Evolutionary conservation across 2,888 invertebrate genomes (phyloP).

Genomic region (Epistrophe eligans): DNA sequence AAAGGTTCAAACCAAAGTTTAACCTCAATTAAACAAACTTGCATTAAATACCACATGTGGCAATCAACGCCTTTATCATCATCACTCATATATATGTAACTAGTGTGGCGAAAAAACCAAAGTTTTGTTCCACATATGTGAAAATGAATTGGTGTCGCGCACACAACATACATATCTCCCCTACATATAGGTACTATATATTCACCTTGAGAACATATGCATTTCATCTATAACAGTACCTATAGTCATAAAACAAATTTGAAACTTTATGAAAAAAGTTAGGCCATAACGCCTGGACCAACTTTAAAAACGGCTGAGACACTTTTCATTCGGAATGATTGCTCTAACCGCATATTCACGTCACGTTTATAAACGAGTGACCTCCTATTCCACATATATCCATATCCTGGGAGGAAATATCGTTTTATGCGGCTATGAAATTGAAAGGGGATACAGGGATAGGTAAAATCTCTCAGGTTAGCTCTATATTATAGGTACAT

Average conservation of each 20-base stretch:
- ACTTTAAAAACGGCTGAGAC: slow-evolving; percentile 61
- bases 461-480: slow-evolving; percentile 43
- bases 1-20: slow-evolving; percentile 55
- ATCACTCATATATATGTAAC: background rate
- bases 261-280: slow-evolving; percentile 71
- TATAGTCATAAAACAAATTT: slow-evolving; percentile 17
- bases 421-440: slow-evolving; percentile 64
- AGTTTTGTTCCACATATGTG: slow-evolving; percentile 14
- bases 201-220: slow-evolving; percentile 13
- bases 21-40: slow-evolving; percentile 56
- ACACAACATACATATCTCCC: background rate
- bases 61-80: slow-evolving; percentile 62
- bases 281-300: slow-evolving; percentile 57
- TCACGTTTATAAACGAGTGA: slow-evolving; percentile 57
- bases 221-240: background rate
- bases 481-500: too few relatives aligned
- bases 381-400: slow-evolving; percentile 48
- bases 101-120: slow-evolving; percentile 7
- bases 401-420: slow-evolving; percentile 60
- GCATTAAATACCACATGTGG: slow-evolving; percentile 42
- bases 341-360: slow-evolving; percentile 58
- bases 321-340: slow-evolving; percentile 63
- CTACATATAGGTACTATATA: too few relatives aligned
- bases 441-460: slow-evolving; percentile 57
- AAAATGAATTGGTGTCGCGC: slow-evolving; percentile 47